phyloP scores from a whole-genome alignment of 1,140 invertebrate genomes.

The Paraescarpia echinospica region DNA sequence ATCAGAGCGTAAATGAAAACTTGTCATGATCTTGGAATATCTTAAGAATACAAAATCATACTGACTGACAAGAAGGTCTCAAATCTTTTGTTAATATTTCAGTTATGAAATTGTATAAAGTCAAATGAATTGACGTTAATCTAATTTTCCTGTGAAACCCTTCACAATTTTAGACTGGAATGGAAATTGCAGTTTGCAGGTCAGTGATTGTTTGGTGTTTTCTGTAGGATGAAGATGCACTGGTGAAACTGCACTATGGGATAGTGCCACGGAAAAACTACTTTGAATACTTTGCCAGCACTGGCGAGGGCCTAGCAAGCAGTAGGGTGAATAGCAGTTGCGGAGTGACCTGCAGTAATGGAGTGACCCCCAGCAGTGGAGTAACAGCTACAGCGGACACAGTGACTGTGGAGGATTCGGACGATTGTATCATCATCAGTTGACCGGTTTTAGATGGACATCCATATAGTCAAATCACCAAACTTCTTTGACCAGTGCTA shows the following conservation, averaged over 20 bases:
- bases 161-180: neutral
- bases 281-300: neutral
- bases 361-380: neutral
- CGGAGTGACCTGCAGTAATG: neutral
- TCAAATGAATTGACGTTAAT: too few relatives aligned
- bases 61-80: too few relatives aligned
- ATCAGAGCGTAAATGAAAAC: too few relatives aligned
- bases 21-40: too few relatives aligned
- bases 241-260: neutral
- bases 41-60: too few relatives aligned
- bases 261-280: neutral
- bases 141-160: too few relatives aligned
- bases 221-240: neutral
- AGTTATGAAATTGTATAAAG: too few relatives aligned
- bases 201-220: neutral
- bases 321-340: neutral
- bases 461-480: neutral
- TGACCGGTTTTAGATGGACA: neutral
- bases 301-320: neutral
- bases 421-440: neutral
- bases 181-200: neutral
- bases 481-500: neutral
- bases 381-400: neutral
- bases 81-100: too few relatives aligned
- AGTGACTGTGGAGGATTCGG: neutral